These are phyloP conservation scores for Clitarchus hookeri DNA, from an alignment of 2,888 invertebrate genomes.

Conservation along the genomic window DNA sequence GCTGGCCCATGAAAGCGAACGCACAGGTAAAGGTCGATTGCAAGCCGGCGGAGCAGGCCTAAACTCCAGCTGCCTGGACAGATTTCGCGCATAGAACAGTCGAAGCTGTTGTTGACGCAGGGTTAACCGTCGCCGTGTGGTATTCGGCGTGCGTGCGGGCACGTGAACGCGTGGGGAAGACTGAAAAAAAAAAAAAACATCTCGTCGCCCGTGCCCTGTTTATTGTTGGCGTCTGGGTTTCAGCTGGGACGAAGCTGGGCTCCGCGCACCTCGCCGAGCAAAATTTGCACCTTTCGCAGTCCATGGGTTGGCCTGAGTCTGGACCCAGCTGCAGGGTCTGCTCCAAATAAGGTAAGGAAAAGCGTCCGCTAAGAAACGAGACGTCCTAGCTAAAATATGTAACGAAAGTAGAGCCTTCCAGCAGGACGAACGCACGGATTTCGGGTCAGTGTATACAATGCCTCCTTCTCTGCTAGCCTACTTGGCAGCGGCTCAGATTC, in stretches of 20 bases:
- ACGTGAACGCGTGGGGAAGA: not conserved
- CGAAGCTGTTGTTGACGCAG: not conserved
- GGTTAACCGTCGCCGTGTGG: not conserved
- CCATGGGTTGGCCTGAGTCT: not conserved
- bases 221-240: not conserved
- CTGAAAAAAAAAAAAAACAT: not conserved
- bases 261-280: not conserved
- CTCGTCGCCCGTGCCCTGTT: not conserved
- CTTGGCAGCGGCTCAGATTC: not conserved
- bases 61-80: not conserved
- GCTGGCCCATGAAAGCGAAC: not conserved
- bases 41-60: not conserved
- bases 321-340: not conserved
- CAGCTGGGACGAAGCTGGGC: not conserved
- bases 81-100: not conserved
- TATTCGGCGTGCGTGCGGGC: not conserved
- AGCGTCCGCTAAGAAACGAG: not conserved
- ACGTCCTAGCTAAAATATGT: not conserved
- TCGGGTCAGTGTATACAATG: not conserved
- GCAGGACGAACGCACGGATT: not conserved
- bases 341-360: not conserved
- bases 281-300: not conserved
- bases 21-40: constrained; percentile 1
- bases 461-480: not conserved
- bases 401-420: not conserved